phyloP scores from a whole-genome alignment of 2,888 invertebrate species.

The Aphrophora alni region DNA sequence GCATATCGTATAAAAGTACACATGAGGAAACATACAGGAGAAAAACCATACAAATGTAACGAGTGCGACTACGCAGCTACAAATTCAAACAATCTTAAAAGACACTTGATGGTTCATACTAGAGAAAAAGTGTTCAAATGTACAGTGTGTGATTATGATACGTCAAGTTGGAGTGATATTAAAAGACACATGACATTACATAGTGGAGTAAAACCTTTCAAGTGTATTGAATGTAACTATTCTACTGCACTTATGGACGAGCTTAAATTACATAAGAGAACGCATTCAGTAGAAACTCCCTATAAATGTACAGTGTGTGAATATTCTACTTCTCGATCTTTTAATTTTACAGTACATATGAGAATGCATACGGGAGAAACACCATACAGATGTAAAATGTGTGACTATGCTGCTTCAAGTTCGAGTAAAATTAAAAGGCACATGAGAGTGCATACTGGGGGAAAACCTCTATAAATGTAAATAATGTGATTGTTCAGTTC shows the following conservation, averaged over 20 bases:
- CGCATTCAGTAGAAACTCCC: neutral
- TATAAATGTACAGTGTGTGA: neutral
- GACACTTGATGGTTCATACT: neutral
- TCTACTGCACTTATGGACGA: neutral
- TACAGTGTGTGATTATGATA: neutral
- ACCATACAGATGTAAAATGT: neutral
- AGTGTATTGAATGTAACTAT: neutral
- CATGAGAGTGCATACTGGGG: too few species aligned
- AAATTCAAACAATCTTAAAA: neutral
- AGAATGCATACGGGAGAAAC: too few species aligned
- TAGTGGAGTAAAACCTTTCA: neutral
- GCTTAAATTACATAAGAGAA: neutral
- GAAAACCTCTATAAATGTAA: neutral
- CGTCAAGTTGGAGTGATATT: neutral
- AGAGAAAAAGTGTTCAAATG: neutral
- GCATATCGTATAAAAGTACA: neutral
- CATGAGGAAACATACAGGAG: too few species aligned
- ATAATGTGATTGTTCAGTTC: neutral
- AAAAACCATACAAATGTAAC: too few species aligned
- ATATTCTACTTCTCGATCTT: neutral
- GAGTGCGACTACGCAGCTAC: too few species aligned
- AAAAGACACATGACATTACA: neutral
- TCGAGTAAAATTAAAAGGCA: too few species aligned
- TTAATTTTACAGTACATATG: too few species aligned
- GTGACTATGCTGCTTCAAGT: neutral